Conservation (phyloP, 2,113 vertebrate genomes). For the Apteryx owenii region DNA sequence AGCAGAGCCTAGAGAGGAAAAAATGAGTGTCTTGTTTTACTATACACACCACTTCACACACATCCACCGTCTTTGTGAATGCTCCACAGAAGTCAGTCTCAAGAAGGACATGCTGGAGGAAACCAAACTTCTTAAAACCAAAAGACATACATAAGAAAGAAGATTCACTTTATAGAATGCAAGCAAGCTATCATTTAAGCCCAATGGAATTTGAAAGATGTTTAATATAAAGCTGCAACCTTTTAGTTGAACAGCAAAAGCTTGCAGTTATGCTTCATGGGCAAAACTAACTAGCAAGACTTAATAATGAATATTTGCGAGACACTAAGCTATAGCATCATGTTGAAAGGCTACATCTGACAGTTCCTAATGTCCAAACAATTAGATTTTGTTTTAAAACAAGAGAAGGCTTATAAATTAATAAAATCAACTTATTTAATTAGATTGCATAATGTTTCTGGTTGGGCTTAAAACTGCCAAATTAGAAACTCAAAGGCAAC, state of each 20-base stretch:
- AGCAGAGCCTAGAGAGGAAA: neutral
- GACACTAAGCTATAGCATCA: neutral
- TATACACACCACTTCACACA: neutral
- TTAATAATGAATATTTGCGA: neutral
- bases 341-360: accelerated
- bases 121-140: neutral
- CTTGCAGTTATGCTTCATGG: neutral
- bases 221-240: neutral
- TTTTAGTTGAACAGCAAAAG: neutral
- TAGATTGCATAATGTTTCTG: neutral
- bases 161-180: neutral
- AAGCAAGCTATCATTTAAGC: neutral
- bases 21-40: neutral
- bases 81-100: neutral
- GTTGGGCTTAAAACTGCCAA: neutral
- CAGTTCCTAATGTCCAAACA: neutral
- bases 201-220: neutral
- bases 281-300: neutral
- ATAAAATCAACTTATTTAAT: neutral
- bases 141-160: neutral
- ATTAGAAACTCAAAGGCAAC: neutral
- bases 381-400: neutral
- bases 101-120: neutral
- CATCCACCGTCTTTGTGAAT: neutral
- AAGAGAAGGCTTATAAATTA: neutral